A percentile compares a stretch with the other conserved stretches of the same genome.
Evolutionary conservation across 2,113 vertebrate species (phyloP).

Genomic region (Canis aureus): DNA sequence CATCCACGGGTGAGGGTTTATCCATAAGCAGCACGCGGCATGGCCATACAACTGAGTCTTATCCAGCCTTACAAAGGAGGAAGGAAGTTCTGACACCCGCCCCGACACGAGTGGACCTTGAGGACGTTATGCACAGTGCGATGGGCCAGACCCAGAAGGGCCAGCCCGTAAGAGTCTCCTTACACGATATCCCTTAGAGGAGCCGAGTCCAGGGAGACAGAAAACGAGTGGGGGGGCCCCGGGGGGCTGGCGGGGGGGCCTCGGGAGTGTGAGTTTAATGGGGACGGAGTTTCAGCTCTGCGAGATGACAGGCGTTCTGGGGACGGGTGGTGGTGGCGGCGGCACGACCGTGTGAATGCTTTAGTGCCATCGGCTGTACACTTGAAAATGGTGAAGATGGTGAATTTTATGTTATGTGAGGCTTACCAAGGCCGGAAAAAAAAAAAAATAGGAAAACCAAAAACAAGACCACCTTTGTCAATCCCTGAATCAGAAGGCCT

Average conservation of each 20-base stretch:
- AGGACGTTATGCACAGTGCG: rapidly evolving
- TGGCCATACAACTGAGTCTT: rapidly evolving
- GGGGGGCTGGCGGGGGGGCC: rapidly evolving
- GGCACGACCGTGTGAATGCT: rapidly evolving
- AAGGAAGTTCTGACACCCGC: background rate
- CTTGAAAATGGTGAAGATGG: background rate
- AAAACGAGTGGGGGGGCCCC: rapidly evolving
- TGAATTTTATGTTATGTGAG: background rate
- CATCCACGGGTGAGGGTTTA: rapidly evolving
- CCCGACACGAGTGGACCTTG: rapidly evolving
- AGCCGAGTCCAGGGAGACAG: background rate
- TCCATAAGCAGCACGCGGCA: no score
- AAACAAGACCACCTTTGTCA: background rate
- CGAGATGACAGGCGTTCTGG: background rate
- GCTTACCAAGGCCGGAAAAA: background rate
- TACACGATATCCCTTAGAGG: rapidly evolving
- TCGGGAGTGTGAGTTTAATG: rapidly evolving
- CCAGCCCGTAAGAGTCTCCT: no score
- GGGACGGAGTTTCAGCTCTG: background rate
- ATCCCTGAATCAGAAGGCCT: background rate
- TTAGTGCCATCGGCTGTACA: rapidly evolving
- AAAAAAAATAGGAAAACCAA: background rate
- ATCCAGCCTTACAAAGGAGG: background rate
- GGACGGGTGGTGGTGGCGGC: background rate
- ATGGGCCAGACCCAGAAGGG: background rate